These are phyloP conservation scores for Hippotragus niger DNA, from an alignment of 2,113 vertebrate genomes.

Conservation along the genomic window DNA sequence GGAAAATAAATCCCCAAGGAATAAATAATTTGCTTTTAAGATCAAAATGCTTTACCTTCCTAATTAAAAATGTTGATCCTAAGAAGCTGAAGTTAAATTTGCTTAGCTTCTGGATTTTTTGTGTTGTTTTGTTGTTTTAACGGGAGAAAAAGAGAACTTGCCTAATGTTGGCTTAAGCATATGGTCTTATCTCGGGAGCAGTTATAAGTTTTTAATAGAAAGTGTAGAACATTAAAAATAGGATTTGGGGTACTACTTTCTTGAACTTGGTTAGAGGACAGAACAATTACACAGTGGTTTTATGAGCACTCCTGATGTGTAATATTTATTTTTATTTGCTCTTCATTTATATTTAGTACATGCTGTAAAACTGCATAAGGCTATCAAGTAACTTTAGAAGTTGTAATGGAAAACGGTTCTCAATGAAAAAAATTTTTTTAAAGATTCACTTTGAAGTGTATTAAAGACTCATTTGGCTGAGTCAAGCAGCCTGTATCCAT, in stretches of 20 bases:
- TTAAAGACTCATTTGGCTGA: slow-evolving; percentile 26
- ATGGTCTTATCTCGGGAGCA: slow-evolving; percentile 20
- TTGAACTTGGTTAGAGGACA: slow-evolving; percentile 28
- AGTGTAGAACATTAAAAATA: slow-evolving; percentile 36
- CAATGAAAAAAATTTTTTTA: slow-evolving; percentile 29
- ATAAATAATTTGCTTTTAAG: slow-evolving; percentile 44
- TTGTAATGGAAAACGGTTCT: slow-evolving; percentile 39
- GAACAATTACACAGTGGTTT: slow-evolving; percentile 50
- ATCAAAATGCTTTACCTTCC: slow-evolving; percentile 18
- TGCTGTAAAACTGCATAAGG: slow-evolving; percentile 55
- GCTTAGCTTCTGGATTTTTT: background rate
- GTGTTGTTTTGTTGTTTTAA: slow-evolving; percentile 13
- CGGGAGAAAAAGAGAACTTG: slow-evolving; percentile 22
- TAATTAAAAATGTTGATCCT: slow-evolving; percentile 3
- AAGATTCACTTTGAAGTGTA: slow-evolving; percentile 52
- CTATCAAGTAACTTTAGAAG: slow-evolving; percentile 53
- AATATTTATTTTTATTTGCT: slow-evolving; percentile 72
- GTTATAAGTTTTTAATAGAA: slow-evolving; percentile 41
- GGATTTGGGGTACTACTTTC: slow-evolving; percentile 41
- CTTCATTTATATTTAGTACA: slow-evolving; percentile 65
- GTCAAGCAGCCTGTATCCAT: background rate
- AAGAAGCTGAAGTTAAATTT: slow-evolving; percentile 23
- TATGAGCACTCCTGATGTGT: slow-evolving; percentile 55
- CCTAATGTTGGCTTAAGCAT: background rate
- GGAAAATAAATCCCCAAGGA: background rate